Percentiles rank a stretch among this genome's conserved stretches.
Conservation (phyloP, 2,888 invertebrate species). For the Seira ritae region DNA sequence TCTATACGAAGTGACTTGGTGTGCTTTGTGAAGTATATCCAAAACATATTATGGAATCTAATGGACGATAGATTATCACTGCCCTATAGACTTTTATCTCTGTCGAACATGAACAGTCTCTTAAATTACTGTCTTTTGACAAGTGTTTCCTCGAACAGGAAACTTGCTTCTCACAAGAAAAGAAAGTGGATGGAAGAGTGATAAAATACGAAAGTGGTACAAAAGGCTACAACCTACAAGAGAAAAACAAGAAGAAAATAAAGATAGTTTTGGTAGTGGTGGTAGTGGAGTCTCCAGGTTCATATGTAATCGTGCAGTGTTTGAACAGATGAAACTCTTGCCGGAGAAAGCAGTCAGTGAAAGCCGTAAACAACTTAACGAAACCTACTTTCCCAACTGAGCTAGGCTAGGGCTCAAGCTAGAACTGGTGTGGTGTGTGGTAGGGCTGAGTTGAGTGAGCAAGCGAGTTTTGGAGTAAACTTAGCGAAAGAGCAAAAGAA, state of each 20-base stretch:
- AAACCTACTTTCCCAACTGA: constrained; percentile 24
- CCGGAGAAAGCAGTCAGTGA: constrained; percentile 27
- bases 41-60: no score
- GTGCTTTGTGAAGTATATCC: no score
- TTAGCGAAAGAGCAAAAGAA: no score
- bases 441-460: no score
- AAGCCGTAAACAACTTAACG: constrained; percentile 58
- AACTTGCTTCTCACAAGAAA: constrained; percentile 53
- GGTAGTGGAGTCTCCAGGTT: no score
- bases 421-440: no score
- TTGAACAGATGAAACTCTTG: constrained; percentile 37
- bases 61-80: constrained; percentile 50
- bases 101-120: constrained; percentile 61
- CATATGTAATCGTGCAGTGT: constrained; percentile 24
- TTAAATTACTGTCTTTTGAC: constrained; percentile 63
- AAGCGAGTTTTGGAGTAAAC: no score
- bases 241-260: constrained; percentile 28
- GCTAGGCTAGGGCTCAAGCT: constrained; percentile 23
- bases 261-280: no score
- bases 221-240: constrained; percentile 13
- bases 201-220: no score
- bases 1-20: no score
- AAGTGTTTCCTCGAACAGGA: constrained; percentile 61
- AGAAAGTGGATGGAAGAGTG: constrained; percentile 27
- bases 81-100: constrained; percentile 32